Conservation (phyloP, 2,797 vertebrate species). For the Phrynocephalus guinanensis region DNA sequence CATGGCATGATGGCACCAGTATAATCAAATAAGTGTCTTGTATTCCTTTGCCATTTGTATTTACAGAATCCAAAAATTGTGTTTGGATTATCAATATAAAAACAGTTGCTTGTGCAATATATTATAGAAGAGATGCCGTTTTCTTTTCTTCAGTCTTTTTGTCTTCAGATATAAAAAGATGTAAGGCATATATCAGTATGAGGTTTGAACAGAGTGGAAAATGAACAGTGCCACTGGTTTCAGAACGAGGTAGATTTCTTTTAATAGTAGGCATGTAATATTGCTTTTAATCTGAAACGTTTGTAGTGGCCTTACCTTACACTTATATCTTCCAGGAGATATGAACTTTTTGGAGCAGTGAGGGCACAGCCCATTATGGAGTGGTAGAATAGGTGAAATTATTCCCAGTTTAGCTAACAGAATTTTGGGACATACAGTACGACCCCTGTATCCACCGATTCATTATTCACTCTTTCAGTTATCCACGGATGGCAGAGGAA, state of each 20-base stretch:
- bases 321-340: neutral
- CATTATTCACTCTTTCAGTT: too few relatives aligned
- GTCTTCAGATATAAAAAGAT: neutral
- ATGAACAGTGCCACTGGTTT: neutral
- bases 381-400: neutral
- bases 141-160: neutral
- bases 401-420: too few relatives aligned
- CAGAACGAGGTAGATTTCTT: neutral
- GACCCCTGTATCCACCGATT: too few relatives aligned
- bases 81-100: neutral
- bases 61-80: neutral
- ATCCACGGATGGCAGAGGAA: too few relatives aligned
- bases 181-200: neutral
- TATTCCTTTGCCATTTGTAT: constrained; percentile 36
- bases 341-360: neutral
- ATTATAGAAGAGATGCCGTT: neutral
- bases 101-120: neutral
- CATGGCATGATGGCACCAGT: constrained; percentile 14
- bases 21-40: constrained; percentile 24
- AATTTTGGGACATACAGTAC: neutral
- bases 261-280: neutral
- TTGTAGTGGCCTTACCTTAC: neutral
- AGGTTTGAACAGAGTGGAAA: neutral
- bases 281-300: neutral
- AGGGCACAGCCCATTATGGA: too few relatives aligned